Base-by-base conservation (phyloP, 2,888 invertebrate species). In the Notocelia uddmanniana region DNA sequence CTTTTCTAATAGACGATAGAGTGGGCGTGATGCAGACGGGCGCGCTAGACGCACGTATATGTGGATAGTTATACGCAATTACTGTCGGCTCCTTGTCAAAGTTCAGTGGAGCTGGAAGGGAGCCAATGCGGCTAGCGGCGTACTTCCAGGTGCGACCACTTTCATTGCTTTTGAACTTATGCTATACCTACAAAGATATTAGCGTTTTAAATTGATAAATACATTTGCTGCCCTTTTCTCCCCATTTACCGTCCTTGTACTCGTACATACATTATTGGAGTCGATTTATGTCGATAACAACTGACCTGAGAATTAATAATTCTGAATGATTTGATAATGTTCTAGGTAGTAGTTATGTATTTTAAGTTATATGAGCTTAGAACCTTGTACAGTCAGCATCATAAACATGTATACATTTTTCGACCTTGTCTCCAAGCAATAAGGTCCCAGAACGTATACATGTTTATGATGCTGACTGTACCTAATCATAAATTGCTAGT, bases 101-200 rank as follows among this genome's bases (percentile, higher is more conserved):
- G 93, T 92, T 93, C 92, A 93, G 89, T 93, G 78, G 92, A 88
- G 85, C 92, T 93, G 92, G 92, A 91, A 82, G 73, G 75, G 76
- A 76, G 92, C 93, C 93, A 92, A 91, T 77, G 83, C 86, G 86
- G 86, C 87, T 88, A 85, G 80, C 76, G 82, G 82, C 80, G 81
- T 83, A 89, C 90, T 92, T 91, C 90, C 90, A 92, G 91, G 89
- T 90, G 90, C 84, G 82, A 77, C 74, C 79, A 76, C 80, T 82
- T 81, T 81, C 77, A 81, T 82, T 82, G 76, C 78, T 81, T 80
- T 83, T 81, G 82, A 83, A 82, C 77, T 78, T 75, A 78, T 78
- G 77, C 76, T 26, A n/a, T 26, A 26, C 26, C 26, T 79, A 41
- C 15, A 15, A 5, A 21, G 59, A 13, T 76, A 74, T 76, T 77